Base-by-base conservation (phyloP, 2,888 invertebrate genomes). In the Desoria tigrina region DNA sequence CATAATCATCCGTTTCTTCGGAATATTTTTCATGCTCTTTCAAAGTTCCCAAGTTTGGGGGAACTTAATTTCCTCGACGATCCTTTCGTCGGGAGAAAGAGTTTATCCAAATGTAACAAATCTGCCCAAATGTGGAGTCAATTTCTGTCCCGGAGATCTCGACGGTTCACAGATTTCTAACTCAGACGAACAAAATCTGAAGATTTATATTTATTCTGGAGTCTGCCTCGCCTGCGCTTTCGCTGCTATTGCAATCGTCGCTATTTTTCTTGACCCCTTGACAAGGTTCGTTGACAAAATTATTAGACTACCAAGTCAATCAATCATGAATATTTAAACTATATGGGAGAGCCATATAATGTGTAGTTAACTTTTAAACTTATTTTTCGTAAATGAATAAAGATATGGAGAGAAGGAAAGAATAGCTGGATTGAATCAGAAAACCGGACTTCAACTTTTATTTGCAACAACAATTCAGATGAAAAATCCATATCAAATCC, bases 1-100 rank as follows among this genome's bases (percentile, higher is more conserved):
- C 26, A 92, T 95, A 77, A 92, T 98, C 76, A 94, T 95, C 63
- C 84, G 94, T 78, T 97, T 97, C 86, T 98, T 98, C 82, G 98
- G 98, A 50, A 92, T 96, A 86, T 98, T 98, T 87, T 98, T 98
- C 85, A 63, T 69, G 42, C 87, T 96, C 77, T 92, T 96, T 74
- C 96, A 96, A 89, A 97, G 97, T 81, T 91, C 94, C 21, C 56
- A 63, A 28, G 86, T 97, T 53, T 93, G 94, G 91, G 96, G 97
- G 79, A 97, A 97, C 82, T 86, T 97, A 71, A 89, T 95, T 78
- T 94, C 94, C 16, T 94, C 94, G 74, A 84, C 84, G 88, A 89
- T 90, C 32, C 83, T 93, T 76, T 89, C 89, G 63, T 89, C 88
- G 75, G 90, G 90, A 0, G 39, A 45, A 2, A 54, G 28, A 27